Conservation (phyloP, 2,888 invertebrate species). For the Dicyrtoma fusca region DNA sequence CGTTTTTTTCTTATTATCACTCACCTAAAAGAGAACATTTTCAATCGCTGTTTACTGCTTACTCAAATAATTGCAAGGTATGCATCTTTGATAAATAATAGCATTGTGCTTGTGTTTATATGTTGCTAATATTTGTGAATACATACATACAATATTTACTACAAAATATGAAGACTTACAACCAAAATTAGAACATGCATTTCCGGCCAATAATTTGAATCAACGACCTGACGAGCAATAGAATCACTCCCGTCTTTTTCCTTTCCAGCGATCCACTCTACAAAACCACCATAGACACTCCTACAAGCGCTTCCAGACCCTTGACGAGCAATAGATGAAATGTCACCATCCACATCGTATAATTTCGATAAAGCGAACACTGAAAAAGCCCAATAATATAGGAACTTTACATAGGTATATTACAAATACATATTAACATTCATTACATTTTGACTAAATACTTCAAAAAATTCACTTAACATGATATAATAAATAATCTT, state of each 20-base stretch:
- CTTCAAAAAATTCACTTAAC: neutral
- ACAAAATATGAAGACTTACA: constrained; percentile 63
- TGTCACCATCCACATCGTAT: constrained; percentile 73
- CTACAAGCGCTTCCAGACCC: constrained; percentile 97
- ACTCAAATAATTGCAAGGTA: neutral
- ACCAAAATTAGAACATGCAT: constrained; percentile 88
- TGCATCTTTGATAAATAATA: too few species aligned
- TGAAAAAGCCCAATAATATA: too few species aligned
- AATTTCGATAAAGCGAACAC: constrained; percentile 76
- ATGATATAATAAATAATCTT: neutral
- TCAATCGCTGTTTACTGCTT: too few species aligned
- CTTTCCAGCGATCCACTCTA: constrained; percentile 82
- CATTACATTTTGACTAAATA: too few species aligned
- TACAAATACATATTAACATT: too few species aligned
- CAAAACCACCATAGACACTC: constrained; percentile 92
- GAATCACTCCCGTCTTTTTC: constrained; percentile 73
- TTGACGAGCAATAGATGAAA: constrained; percentile 77
- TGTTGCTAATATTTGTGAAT: neutral
- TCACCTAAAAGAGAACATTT: constrained; percentile 60
- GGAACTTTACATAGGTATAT: too few species aligned
- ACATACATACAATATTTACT: neutral
- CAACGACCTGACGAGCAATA: constrained; percentile 72
- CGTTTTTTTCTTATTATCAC: constrained; percentile 78
- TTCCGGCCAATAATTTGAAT: constrained; percentile 82
- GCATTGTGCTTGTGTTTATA: neutral